Conservation (phyloP, 2,888 invertebrate species). For the Ichneumoninae sp. region DNA sequence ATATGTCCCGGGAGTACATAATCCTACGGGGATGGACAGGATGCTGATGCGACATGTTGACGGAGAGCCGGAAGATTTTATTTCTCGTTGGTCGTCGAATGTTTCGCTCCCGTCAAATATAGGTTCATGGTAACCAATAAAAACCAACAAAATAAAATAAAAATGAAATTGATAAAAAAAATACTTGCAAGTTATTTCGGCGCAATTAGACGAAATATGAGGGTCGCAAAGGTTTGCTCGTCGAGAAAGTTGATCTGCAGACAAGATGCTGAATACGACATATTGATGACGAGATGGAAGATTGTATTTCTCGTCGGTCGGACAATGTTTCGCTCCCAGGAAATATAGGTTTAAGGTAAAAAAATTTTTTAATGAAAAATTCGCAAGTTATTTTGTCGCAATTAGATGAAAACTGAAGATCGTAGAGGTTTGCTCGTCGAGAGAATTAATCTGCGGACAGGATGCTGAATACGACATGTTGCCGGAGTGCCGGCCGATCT, state of each 20-base stretch:
- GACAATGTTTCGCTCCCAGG: neutral
- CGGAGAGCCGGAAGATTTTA: neutral
- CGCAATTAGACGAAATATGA: neutral
- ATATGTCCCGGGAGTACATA: slow-evolving; percentile 23
- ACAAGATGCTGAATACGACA: neutral
- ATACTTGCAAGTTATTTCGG: neutral
- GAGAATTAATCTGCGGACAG: neutral
- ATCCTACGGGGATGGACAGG: neutral
- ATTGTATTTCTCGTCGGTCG: neutral
- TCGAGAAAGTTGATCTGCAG: neutral
- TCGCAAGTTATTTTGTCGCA: neutral
- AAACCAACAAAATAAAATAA: neutral
- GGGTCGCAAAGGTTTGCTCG: neutral
- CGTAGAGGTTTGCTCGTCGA: neutral
- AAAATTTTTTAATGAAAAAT: neutral
- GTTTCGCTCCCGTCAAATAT: neutral
- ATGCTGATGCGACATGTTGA: slow-evolving; percentile 20
- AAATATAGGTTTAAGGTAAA: neutral
- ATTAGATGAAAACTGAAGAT: too few species aligned
- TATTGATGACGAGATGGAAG: neutral
- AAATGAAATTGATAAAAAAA: neutral
- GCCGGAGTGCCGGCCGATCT: neutral
- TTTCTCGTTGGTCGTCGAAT: neutral
- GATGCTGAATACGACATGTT: slow-evolving; percentile 12
- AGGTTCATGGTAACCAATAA: neutral